These are phyloP conservation scores for Drosophila pruinosa DNA, from an alignment of 1,140 invertebrate genomes.

Conservation along the genomic window DNA sequence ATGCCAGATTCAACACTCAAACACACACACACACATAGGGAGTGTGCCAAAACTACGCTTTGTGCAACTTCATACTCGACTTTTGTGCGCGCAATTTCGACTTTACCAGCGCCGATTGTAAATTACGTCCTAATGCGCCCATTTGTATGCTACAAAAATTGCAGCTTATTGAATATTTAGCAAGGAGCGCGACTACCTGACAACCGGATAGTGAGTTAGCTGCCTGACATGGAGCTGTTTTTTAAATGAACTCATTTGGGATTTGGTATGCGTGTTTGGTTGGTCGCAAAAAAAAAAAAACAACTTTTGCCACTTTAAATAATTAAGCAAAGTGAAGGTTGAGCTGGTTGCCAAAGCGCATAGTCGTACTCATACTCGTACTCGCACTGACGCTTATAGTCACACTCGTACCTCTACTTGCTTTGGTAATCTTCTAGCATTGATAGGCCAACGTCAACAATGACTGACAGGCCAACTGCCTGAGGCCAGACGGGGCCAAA, in stretches of 20 bases:
- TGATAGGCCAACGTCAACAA: slow-evolving; percentile 63
- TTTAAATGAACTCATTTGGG: slow-evolving; percentile 78
- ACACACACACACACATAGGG: slow-evolving; percentile 13
- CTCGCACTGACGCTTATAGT: background rate
- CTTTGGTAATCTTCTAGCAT: slow-evolving; percentile 25
- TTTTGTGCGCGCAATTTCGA: slow-evolving; percentile 52
- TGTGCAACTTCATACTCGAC: slow-evolving; percentile 25
- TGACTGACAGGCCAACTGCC: slow-evolving; percentile 47
- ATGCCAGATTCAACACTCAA: slow-evolving; percentile 22
- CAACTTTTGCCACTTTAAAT: slow-evolving; percentile 72
- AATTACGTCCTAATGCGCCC: slow-evolving; percentile 79
- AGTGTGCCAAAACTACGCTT: slow-evolving; percentile 46
- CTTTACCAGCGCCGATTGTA: slow-evolving; percentile 64
- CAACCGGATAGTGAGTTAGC: background rate
- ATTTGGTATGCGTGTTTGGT: slow-evolving; percentile 70
- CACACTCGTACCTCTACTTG: background rate
- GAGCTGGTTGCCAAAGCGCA: background rate
- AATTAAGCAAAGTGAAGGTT: slow-evolving; percentile 56
- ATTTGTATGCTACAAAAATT: slow-evolving; percentile 81
- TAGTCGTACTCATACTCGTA: background rate
- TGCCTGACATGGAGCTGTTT: slow-evolving; percentile 6
- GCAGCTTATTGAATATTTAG: slow-evolving; percentile 81
- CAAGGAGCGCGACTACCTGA: slow-evolving; percentile 35
- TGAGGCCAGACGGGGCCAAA: slow-evolving; percentile 50
- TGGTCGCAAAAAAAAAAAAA: slow-evolving; percentile 3